Evolutionary conservation across 2,113 vertebrate genomes (phyloP), one percentile per base, ranked within the genome.

Genomic region (Asarcornis scutulata): DNA sequence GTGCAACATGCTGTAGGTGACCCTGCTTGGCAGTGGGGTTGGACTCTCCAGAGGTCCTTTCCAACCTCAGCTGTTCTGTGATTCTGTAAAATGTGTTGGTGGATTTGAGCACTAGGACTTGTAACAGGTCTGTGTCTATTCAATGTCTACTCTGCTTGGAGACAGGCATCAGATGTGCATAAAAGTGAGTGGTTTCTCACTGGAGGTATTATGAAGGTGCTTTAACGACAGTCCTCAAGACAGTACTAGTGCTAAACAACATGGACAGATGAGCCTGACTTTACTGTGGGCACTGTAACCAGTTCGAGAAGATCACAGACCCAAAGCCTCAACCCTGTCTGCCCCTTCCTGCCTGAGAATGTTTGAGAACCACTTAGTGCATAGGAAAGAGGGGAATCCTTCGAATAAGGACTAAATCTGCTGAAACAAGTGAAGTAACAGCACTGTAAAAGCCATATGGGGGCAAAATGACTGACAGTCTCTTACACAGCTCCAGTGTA

Each of bases 191-290:
- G 5, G 13, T 21, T 85, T 6, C 15, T 13, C 38, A 66, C 10
- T 1, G 1, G 42, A 40, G 36, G n/a, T 50, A 66, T 66, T 0
- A 0, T 31, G 58, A 79, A 50, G 29, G 9, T 74, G 22, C 4
- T 11, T 5, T 11, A 11, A 9, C 1, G 2, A 20, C 17, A 55
- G 18, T 31, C n/a, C 40, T 86, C 44, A 73, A 40, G 50, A 40
- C 14, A 88, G 13, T 5, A 38, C 8, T 32, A 72, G 21, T 31
- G 34, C 15, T 48, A 40, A 50, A 53, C 14, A 17, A 29, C 52
- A 29, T 5, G 17, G 11, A 15, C 21, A 25, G 31, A 0, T 71
- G 18, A 6, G 3, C 11, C 16, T 58, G n/a, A 40, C 46, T 59
- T 79, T 42, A 27, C 11, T 4, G 4, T 11, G n/a, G 50, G 8